These are phyloP conservation scores for Kryphioiulus occultus DNA, from an alignment of 2,888 invertebrate genomes.

Conservation along the genomic window DNA sequence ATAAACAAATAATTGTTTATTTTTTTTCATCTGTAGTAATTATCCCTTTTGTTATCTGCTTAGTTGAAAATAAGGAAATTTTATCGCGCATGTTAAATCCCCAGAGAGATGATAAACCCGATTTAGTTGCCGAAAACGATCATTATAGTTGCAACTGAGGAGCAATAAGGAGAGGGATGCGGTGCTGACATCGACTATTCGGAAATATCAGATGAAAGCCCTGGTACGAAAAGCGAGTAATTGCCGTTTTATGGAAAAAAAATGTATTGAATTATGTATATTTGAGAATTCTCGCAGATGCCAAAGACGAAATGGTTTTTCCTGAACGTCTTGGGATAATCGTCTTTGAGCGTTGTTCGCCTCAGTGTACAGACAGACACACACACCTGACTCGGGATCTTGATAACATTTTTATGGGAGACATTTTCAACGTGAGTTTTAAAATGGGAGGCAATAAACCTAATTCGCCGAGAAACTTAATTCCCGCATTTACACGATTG, in stretches of 20 bases:
- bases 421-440: neutral
- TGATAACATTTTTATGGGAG: conserved; percentile 20
- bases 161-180: neutral
- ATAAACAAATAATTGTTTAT: conserved; percentile 18
- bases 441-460: conserved; percentile 12
- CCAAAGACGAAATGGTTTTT: neutral
- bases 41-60: conserved; percentile 25
- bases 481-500: conserved; percentile 27
- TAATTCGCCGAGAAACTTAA: conserved; percentile 3
- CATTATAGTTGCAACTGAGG: neutral
- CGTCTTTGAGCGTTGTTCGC: neutral
- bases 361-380: neutral
- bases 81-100: conserved; percentile 15
- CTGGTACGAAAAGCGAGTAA: conserved; percentile 2
- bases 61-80: conserved; percentile 33
- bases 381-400: conserved; percentile 18
- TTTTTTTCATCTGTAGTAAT: conserved; percentile 6
- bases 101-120: conserved; percentile 10
- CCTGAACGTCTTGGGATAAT: neutral
- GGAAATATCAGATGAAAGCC: conserved; percentile 20
- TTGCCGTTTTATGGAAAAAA: conserved; percentile 11
- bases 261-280: conserved; percentile 33
- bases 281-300: conserved; percentile 36
- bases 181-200: conserved; percentile 30
- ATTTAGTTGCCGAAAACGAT: conserved; percentile 2